phyloP scores from a whole-genome alignment of 37 sponge, comb jelly and placozoan genomes.

The Halichondria panicea region DNA sequence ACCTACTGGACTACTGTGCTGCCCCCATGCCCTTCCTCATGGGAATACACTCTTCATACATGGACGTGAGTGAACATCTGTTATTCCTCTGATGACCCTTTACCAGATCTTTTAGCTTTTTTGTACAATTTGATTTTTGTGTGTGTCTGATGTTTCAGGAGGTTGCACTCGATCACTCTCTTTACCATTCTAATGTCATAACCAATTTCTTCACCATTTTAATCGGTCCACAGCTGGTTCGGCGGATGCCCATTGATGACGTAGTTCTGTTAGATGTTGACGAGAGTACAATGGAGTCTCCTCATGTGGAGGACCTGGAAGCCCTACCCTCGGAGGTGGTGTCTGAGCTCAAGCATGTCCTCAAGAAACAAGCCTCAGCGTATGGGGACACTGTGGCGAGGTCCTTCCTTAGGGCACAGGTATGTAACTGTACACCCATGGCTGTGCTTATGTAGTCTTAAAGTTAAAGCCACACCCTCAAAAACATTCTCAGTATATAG shows the following conservation, averaged over 20 bases:
- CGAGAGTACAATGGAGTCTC: constrained; percentile 56
- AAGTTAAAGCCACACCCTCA: too few species aligned
- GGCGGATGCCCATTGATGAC: constrained; percentile 66
- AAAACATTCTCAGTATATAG: too few species aligned
- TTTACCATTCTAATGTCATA: not conserved
- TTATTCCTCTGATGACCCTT: too few species aligned
- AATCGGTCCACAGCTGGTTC: constrained; percentile 5
- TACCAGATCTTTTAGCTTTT: too few species aligned
- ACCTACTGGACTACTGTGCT: constrained; percentile 87
- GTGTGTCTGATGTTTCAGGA: not conserved
- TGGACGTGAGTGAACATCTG: constrained; percentile 72
- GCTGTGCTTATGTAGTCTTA: too few species aligned
- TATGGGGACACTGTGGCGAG: constrained; percentile 66
- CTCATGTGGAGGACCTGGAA: constrained; percentile 44
- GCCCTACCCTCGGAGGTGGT: constrained; percentile 33
- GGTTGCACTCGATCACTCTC: not conserved
- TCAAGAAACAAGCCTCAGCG: constrained; percentile 77
- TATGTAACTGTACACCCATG: too few species aligned
- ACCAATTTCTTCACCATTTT: not conserved
- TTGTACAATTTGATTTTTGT: not conserved
- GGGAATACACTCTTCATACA: constrained; percentile 88
- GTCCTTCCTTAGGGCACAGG: constrained; percentile 53
- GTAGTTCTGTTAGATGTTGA: constrained; percentile 83
- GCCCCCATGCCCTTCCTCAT: constrained; percentile 97
- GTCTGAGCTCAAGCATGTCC: constrained; percentile 56